Percentiles rank a stretch among this genome's conserved stretches.
Conservation (phyloP, 2,113 vertebrate genomes). For the Bos javanicus region DNA sequence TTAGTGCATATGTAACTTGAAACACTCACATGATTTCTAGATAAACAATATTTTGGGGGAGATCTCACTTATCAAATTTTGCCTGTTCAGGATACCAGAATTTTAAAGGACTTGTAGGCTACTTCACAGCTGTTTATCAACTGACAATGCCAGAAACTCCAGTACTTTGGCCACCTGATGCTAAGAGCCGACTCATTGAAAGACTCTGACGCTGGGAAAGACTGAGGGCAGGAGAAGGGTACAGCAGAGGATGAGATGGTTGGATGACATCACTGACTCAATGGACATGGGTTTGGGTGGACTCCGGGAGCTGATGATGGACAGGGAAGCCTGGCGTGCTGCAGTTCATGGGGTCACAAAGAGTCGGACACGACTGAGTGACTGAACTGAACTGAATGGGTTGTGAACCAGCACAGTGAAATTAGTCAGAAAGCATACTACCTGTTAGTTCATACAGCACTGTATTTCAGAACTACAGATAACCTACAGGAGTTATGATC, state of each 20-base stretch:
- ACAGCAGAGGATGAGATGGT: not conserved
- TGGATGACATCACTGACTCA: not conserved
- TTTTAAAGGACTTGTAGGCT: not conserved
- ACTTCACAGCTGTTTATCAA: not conserved
- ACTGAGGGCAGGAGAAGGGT: not conserved
- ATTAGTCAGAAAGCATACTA: not conserved
- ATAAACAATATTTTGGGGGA: not conserved
- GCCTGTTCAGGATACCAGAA: not conserved
- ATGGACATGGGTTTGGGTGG: not conserved
- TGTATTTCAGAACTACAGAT: not conserved
- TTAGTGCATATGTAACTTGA: not conserved
- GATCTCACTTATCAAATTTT: not conserved
- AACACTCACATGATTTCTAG: not conserved
- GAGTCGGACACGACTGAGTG: fast-evolving
- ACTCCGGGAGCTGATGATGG: not conserved
- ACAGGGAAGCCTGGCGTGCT: not conserved
- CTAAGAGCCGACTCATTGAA: fast-evolving
- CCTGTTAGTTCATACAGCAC: not conserved
- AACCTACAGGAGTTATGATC: not conserved
- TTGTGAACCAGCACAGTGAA: not conserved
- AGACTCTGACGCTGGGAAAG: not conserved
- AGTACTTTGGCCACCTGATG: not conserved
- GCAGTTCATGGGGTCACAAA: not conserved
- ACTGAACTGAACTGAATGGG: not conserved
- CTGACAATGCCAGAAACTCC: not conserved